Conservation (phyloP, 2,888 invertebrate genomes). For the Acrocyrtus sp. region DNA sequence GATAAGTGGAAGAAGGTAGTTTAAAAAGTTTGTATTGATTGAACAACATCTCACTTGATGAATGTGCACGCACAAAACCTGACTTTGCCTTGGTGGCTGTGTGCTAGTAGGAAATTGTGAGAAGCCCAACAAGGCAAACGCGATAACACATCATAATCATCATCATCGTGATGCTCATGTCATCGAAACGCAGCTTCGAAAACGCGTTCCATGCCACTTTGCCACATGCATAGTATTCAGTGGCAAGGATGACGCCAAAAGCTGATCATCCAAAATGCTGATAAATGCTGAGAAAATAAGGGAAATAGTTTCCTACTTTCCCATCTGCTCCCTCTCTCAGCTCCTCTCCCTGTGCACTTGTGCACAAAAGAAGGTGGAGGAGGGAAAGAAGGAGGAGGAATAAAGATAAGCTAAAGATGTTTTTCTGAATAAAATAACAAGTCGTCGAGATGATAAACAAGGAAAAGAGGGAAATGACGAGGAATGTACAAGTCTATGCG, state of each 20-base stretch:
- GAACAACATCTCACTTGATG: conserved; percentile 19
- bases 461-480: no score
- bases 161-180: neutral
- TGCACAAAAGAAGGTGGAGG: conserved; percentile 6
- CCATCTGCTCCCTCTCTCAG: conserved; percentile 6
- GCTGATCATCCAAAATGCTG: conserved; percentile 35
- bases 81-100: no score
- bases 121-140: neutral
- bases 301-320: conserved; percentile 40
- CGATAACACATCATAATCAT: conserved; percentile 19
- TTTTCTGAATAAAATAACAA: conserved; percentile 21
- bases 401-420: conserved; percentile 37
- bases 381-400: conserved; percentile 1
- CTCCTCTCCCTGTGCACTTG: neutral
- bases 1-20: conserved; percentile 33
- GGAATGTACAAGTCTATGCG: no score
- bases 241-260: no score
- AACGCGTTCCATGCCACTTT: no score
- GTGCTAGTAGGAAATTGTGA: no score
- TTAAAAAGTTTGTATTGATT: conserved; percentile 5
- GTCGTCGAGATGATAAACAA: no score
- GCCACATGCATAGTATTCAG: no score
- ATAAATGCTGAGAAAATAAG: conserved; percentile 33
- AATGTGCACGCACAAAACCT: conserved; percentile 8
- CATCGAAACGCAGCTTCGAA: no score